These are phyloP conservation scores for Enteromius thamalakanensis DNA, from an alignment of 2,797 vertebrate species.

Conservation along the genomic window DNA sequence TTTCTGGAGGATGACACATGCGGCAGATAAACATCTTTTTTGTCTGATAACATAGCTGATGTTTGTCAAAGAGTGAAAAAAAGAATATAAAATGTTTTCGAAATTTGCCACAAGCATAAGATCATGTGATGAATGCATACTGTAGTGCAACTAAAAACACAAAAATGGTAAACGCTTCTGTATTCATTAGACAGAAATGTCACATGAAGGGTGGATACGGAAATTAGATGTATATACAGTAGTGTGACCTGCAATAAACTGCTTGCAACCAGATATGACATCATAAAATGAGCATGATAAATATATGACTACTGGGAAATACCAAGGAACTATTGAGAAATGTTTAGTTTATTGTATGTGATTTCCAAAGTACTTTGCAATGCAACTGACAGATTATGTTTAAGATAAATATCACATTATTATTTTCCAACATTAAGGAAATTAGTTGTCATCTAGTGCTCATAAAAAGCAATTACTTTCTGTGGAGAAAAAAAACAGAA, in stretches of 20 bases:
- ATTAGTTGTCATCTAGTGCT: neutral
- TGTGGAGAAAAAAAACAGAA: neutral
- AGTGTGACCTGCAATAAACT: neutral
- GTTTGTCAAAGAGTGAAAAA: neutral
- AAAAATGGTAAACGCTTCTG: neutral
- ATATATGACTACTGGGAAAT: slow-evolving; percentile 8
- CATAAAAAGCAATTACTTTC: neutral
- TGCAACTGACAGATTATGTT: neutral
- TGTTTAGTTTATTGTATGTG: neutral
- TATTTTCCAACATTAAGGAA: neutral
- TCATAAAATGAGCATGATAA: slow-evolving; percentile 24
- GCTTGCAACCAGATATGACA: neutral
- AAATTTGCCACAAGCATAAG: neutral
- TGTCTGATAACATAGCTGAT: slow-evolving; percentile 1
- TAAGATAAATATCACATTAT: neutral
- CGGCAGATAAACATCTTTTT: neutral
- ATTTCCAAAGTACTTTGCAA: slow-evolving; percentile 1
- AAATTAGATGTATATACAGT: neutral
- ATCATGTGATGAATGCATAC: neutral
- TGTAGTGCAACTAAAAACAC: neutral
- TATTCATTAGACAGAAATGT: neutral
- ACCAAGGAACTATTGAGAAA: slow-evolving; percentile 5
- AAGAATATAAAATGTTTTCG: neutral
- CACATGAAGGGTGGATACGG: neutral
- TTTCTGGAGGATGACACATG: neutral